Base-by-base conservation (phyloP, 2,797 vertebrate species). In the Lepilemur ruficaudatus region DNA sequence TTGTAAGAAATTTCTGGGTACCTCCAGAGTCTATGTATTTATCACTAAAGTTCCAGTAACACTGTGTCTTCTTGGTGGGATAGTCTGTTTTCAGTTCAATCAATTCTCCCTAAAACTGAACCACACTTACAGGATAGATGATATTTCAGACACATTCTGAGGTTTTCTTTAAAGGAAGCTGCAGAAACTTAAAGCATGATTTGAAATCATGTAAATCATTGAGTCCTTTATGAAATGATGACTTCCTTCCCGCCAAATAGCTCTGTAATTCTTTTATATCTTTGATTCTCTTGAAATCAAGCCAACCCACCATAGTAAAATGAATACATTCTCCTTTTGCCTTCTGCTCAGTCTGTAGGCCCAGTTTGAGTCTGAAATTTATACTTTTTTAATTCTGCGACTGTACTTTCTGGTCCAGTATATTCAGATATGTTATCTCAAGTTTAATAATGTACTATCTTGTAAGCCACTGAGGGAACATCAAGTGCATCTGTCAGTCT, bases 91-190 rank as follows among this genome's bases (percentile, higher is more conserved):
- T 93, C 59, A 63, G 15, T 70, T 92, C 70, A 87, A 63, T 90
- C 63, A 79, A 4, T 92, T 93, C 69, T 93, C 90, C 48, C 72
- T 93, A 61, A 97, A 96, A 87, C 30, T 70, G 72, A 94, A 48
- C 76, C 72, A 55, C 15, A 82, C 48, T 90, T 57, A 57, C 0
- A 55, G 50, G 35, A 61, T 65, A 80, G 59, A 76, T 67, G 73
- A 93, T 28, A 72, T 84, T 94, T 61, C 7, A 88, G 43, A 91
- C 78, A 38, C 30, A 57, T 84, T 97, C 61, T 94, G 90, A 93
- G 76, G 59, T 96, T 95, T 97, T 92, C 55, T 82, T 81, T 91
- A 81, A 93, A 91, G 72, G 73, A 93, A 89, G 23, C 32, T 81
- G 14, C 18, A 95, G 61, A 83, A 95, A 94, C 22, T 75, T 93